phyloP scores from a whole-genome alignment of 2,888 invertebrate species.

The Trichacis sp. region DNA sequence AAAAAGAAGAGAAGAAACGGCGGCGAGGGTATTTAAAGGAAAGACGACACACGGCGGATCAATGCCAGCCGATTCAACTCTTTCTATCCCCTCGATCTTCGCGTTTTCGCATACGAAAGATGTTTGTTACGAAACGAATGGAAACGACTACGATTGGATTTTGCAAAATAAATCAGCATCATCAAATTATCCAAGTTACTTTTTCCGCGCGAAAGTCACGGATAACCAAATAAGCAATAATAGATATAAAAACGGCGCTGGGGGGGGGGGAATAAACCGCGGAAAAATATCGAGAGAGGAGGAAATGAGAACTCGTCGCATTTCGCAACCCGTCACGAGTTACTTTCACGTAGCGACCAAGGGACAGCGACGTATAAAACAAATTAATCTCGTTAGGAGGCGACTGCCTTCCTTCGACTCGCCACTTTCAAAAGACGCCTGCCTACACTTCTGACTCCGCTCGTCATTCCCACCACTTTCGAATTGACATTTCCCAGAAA shows the following conservation, averaged over 20 bases:
- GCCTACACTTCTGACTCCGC: background rate
- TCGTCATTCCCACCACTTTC: background rate
- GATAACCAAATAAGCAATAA: constrained; percentile 41
- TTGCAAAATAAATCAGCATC: background rate
- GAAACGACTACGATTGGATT: background rate
- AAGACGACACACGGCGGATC: constrained; percentile 61
- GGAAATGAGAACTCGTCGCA: constrained; percentile 50
- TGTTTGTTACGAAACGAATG: background rate
- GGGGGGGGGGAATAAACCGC: constrained; percentile 22
- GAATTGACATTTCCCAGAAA: too few relatives aligned
- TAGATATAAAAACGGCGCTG: constrained; percentile 29
- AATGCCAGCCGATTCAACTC: constrained; percentile 50
- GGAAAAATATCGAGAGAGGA: constrained; percentile 16
- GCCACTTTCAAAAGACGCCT: constrained; percentile 11
- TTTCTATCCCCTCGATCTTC: constrained; percentile 12
- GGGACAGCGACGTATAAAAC: constrained; percentile 60
- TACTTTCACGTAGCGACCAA: constrained; percentile 57
- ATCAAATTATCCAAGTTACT: background rate
- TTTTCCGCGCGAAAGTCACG: constrained; percentile 21
- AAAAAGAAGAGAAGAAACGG: constrained; percentile 35
- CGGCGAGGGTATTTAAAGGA: constrained; percentile 54
- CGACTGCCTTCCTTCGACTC: constrained; percentile 52
- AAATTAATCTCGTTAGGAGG: constrained; percentile 64
- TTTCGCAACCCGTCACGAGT: constrained; percentile 58
- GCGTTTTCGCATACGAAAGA: background rate